A percentile compares a stretch with the other conserved stretches of the same genome.
Conservation (phyloP, 2,888 invertebrate species). For the Epinotia demarniana region DNA sequence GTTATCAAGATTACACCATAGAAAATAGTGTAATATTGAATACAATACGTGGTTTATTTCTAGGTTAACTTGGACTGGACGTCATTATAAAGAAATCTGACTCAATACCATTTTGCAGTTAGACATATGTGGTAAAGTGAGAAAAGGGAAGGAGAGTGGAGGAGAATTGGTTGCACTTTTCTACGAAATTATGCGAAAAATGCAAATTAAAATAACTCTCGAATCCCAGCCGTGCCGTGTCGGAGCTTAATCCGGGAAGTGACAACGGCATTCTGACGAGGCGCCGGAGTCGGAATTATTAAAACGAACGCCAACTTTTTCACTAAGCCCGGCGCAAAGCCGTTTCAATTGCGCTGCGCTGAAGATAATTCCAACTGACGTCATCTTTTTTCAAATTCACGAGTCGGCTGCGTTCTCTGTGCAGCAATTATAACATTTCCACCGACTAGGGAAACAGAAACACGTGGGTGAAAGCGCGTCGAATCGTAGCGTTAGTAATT, state of each 20-base stretch:
- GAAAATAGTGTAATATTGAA: background rate
- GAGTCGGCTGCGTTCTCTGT: slow-evolving; percentile 81
- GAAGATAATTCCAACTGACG: slow-evolving; percentile 85
- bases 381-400: slow-evolving; percentile 84
- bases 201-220: slow-evolving; percentile 84
- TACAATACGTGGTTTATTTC: too few species aligned
- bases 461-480: slow-evolving; percentile 80
- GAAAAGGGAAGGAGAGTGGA: slow-evolving; percentile 11
- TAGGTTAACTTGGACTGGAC: background rate
- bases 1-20: background rate
- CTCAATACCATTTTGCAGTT: background rate
- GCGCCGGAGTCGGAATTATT: slow-evolving; percentile 85
- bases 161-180: slow-evolving; percentile 62
- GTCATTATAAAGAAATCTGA: background rate
- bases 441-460: slow-evolving; percentile 83
- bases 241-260: slow-evolving; percentile 84
- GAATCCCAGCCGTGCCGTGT: slow-evolving; percentile 84
- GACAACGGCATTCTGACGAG: slow-evolving; percentile 85
- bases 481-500: slow-evolving; percentile 81
- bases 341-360: slow-evolving; percentile 85
- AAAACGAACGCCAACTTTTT: slow-evolving; percentile 85
- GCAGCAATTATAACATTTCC: slow-evolving; percentile 85
- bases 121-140: background rate
- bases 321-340: slow-evolving; percentile 85
- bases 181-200: slow-evolving; percentile 72